These are phyloP conservation scores for Cephalopholis sonnerati DNA, from an alignment of 2,113 vertebrate species.

Conservation along the genomic window DNA sequence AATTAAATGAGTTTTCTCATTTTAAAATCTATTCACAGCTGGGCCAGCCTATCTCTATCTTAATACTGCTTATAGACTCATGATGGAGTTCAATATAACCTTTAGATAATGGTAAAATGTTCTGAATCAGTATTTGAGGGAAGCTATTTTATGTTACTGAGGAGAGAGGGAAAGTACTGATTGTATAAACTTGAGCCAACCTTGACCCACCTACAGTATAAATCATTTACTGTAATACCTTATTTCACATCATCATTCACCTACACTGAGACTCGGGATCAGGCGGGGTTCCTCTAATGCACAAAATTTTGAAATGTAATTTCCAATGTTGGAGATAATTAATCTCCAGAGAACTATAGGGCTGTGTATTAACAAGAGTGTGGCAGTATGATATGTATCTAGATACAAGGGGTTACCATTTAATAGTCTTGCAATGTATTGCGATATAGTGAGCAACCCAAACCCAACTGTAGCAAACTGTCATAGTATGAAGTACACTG, in stretches of 20 bases:
- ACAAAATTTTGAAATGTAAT: conserved; percentile 14
- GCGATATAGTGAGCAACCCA: too few species aligned
- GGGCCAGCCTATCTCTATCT: background rate
- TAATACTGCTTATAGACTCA: background rate
- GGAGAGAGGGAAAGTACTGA: background rate
- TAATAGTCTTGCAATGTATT: too few species aligned
- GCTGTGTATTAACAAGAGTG: too few species aligned
- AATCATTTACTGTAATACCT: conserved; percentile 1
- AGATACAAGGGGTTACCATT: too few species aligned
- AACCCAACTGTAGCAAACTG: too few species aligned
- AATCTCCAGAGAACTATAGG: background rate
- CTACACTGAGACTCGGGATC: background rate
- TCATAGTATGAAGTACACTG: too few species aligned
- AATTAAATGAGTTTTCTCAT: too few species aligned
- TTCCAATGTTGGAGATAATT: conserved; percentile 14
- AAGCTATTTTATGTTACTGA: background rate
- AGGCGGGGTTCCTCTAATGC: background rate
- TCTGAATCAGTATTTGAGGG: background rate
- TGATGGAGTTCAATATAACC: background rate
- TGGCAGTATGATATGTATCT: too few species aligned
- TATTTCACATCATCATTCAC: conserved; percentile 2
- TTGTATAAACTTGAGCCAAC: background rate
- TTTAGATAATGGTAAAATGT: background rate
- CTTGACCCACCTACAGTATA: conserved; percentile 5
- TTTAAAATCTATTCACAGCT: too few species aligned